These are phyloP conservation scores for Centropus unirufus DNA, from an alignment of 2,113 vertebrate genomes.

Conservation along the genomic window DNA sequence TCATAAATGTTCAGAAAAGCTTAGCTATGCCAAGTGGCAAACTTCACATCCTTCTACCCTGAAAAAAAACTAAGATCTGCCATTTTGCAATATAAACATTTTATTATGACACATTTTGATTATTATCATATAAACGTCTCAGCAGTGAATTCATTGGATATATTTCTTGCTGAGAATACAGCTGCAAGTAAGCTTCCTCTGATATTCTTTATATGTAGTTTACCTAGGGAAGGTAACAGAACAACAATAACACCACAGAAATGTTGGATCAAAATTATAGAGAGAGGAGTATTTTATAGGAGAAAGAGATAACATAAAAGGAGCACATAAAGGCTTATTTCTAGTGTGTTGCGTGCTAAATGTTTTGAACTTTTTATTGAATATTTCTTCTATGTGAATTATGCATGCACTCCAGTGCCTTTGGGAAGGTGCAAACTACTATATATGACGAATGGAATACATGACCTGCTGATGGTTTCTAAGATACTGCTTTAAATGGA, in stretches of 20 bases:
- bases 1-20: slow-evolving; percentile 59
- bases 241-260: not conserved
- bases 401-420: not conserved
- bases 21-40: slow-evolving; percentile 22
- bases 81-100: slow-evolving; percentile 60
- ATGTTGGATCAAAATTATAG: slow-evolving; percentile 7
- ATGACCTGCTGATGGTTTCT: not conserved
- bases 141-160: not conserved
- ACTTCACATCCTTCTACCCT: not conserved
- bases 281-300: slow-evolving; percentile 4
- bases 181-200: not conserved
- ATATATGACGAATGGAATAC: not conserved
- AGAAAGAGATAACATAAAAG: not conserved
- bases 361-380: slow-evolving; percentile 13
- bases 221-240: slow-evolving; percentile 5
- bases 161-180: slow-evolving; percentile 25
- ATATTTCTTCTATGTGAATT: slow-evolving; percentile 30
- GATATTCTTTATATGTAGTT: not conserved
- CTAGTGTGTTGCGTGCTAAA: not conserved
- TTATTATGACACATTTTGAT: slow-evolving; percentile 49
- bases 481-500: not conserved
- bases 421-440: slow-evolving; percentile 10
- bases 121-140: slow-evolving; percentile 12
- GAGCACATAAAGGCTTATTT: slow-evolving; percentile 23
- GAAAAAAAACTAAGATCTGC: slow-evolving; percentile 41